Conservation (phyloP, 2,888 invertebrate genomes). For the Nasonia oneida region DNA sequence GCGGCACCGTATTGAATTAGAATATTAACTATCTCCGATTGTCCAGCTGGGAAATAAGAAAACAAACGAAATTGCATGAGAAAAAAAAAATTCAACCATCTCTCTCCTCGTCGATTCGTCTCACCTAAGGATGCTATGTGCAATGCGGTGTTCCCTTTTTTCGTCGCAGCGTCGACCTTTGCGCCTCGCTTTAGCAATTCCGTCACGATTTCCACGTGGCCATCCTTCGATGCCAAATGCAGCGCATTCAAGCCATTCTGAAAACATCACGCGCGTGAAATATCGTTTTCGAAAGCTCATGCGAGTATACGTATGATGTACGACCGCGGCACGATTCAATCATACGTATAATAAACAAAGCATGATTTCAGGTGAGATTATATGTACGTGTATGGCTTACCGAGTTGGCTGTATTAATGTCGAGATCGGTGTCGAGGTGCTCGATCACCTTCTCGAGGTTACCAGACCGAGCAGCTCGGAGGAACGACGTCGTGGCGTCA, state of each 20-base stretch:
- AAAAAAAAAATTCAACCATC: not conserved
- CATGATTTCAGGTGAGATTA: not conserved
- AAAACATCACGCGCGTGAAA: slow-evolving; percentile 8
- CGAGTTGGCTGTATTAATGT: slow-evolving; percentile 98
- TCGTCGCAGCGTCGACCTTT: slow-evolving; percentile 96
- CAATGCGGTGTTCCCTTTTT: slow-evolving; percentile 97
- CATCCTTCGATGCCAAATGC: slow-evolving; percentile 98
- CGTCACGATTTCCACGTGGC: slow-evolving; percentile 95
- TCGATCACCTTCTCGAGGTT: slow-evolving; percentile 97
- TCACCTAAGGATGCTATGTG: slow-evolving; percentile 95
- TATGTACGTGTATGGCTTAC: slow-evolving; percentile 80
- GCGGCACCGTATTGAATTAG: slow-evolving; percentile 95
- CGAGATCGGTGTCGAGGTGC: slow-evolving; percentile 94
- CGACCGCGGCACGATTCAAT: too few species aligned
- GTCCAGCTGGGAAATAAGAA: slow-evolving; percentile 85
- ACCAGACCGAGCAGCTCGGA: slow-evolving; percentile 98
- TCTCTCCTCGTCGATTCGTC: not conserved
- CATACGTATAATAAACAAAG: too few species aligned
- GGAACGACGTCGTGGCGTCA: slow-evolving; percentile 97
- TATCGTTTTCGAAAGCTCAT: too few species aligned
- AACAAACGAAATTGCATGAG: not conserved
- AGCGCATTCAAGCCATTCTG: slow-evolving; percentile 98
- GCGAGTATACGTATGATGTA: too few species aligned
- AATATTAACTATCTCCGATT: slow-evolving; percentile 94
- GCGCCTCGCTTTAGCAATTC: slow-evolving; percentile 95